Percentiles rank a stretch among this genome's conserved stretches.
phyloP scores from a whole-genome alignment of 1,140 invertebrate species.

The Rhysida immarginata region DNA sequence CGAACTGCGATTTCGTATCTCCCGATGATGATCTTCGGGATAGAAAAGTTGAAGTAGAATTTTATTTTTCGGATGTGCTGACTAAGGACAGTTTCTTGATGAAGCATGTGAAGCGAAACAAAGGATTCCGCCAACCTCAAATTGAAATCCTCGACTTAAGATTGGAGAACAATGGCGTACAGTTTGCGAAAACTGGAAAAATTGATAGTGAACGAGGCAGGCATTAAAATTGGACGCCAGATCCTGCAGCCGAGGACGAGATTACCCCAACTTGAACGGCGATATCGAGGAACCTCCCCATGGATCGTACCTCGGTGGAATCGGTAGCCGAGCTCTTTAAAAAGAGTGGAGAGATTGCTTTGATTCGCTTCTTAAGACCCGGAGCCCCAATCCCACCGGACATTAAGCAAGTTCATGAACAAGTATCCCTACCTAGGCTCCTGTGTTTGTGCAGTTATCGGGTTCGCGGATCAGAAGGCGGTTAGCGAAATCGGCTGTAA shows the following conservation, averaged over 20 bases:
- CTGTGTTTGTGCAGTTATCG: slow-evolving; percentile 69
- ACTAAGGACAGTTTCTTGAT: slow-evolving; percentile 86
- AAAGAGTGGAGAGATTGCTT: slow-evolving; percentile 67
- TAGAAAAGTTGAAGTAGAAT: slow-evolving; percentile 56
- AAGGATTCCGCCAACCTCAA: slow-evolving; percentile 88
- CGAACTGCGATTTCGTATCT: not conserved
- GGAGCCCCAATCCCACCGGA: slow-evolving; percentile 75
- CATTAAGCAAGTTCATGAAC: slow-evolving; percentile 68
- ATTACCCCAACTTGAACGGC: slow-evolving; percentile 75
- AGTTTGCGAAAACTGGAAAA: slow-evolving; percentile 60
- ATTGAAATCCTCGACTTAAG: slow-evolving; percentile 80
- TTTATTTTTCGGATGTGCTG: slow-evolving; percentile 87
- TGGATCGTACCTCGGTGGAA: slow-evolving; percentile 69
- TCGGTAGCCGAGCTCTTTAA: slow-evolving; percentile 74
- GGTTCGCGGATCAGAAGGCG: slow-evolving; percentile 72
- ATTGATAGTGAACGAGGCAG: slow-evolving; percentile 74
- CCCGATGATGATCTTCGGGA: not conserved
- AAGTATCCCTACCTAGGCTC: slow-evolving; percentile 58
- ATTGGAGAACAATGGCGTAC: slow-evolving; percentile 78
- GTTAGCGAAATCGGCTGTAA: slow-evolving; percentile 34
- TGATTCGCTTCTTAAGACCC: slow-evolving; percentile 67
- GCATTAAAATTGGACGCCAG: slow-evolving; percentile 73
- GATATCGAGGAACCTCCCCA: slow-evolving; percentile 66
- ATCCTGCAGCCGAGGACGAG: slow-evolving; percentile 77
- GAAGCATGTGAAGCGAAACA: slow-evolving; percentile 85